Evolutionary conservation across 2,113 vertebrate species (phyloP).

Genomic region (Procavia capensis): DNA sequence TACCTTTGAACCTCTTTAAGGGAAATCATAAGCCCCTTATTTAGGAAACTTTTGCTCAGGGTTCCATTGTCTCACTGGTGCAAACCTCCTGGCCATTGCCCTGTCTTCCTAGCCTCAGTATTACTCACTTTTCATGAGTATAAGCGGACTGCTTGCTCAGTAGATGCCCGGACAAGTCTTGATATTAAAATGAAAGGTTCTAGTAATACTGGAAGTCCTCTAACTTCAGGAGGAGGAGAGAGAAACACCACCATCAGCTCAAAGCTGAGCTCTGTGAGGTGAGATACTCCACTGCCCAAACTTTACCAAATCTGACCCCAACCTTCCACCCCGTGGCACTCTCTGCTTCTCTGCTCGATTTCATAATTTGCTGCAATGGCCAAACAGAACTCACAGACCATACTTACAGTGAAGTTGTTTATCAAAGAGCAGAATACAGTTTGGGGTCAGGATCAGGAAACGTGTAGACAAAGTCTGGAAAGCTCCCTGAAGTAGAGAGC

Average conservation of each 20-base stretch:
- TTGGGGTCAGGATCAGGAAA: not conserved
- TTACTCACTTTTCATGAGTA: not conserved
- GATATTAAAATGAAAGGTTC: not conserved
- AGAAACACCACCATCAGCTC: not conserved
- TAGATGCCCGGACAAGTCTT: not conserved
- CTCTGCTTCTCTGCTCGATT: not conserved
- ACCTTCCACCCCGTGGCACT: not conserved
- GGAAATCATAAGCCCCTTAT: not conserved
- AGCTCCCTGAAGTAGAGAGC: not conserved
- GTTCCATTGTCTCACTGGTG: not conserved
- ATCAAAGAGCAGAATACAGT: not conserved
- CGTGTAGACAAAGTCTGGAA: not conserved
- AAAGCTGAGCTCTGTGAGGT: not conserved
- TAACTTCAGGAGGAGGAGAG: not conserved
- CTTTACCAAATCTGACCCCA: not conserved
- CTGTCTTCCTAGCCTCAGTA: not conserved
- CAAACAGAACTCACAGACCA: not conserved
- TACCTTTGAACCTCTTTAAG: not conserved
- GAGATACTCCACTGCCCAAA: not conserved
- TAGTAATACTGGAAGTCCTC: not conserved
- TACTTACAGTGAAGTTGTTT: not conserved
- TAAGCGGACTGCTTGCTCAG: accelerated
- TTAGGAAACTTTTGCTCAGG: not conserved
- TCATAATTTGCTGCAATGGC: not conserved
- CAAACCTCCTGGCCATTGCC: not conserved